Evolutionary conservation across 2,797 vertebrate species (phyloP).

Genomic region (Xerus rutilus): DNA sequence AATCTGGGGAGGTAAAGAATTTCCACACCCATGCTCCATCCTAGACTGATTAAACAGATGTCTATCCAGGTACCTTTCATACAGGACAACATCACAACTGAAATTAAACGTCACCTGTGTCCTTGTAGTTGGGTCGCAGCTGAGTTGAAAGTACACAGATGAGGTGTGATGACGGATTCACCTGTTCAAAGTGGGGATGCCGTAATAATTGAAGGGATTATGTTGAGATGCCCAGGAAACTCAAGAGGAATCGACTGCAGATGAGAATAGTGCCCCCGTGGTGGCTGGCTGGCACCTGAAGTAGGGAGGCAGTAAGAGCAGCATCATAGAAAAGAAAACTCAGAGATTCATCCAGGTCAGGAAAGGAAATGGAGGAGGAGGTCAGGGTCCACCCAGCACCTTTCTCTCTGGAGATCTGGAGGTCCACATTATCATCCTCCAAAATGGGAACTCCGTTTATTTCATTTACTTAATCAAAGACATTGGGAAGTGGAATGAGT

Average conservation of each 20-base stretch:
- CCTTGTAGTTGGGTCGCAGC: neutral
- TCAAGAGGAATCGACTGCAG: too few relatives aligned
- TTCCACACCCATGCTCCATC: too few relatives aligned
- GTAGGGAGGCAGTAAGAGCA: neutral
- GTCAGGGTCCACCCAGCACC: too few relatives aligned
- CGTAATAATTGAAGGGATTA: neutral
- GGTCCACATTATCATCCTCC: rapidly evolving
- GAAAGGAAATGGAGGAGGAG: neutral
- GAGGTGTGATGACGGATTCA: neutral
- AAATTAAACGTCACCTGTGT: too few relatives aligned
- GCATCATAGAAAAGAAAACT: neutral
- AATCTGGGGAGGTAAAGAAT: too few relatives aligned
- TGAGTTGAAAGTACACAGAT: neutral
- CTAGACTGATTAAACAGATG: too few relatives aligned
- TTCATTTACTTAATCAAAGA: neutral
- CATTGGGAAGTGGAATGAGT: neutral
- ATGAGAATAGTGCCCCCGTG: neutral
- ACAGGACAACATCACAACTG: too few relatives aligned
- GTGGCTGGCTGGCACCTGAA: neutral
- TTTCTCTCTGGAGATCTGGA: neutral
- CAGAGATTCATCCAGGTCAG: neutral
- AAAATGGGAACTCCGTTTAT: too few relatives aligned
- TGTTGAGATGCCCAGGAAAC: too few relatives aligned
- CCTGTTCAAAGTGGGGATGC: neutral
- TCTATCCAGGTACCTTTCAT: too few relatives aligned